Base-by-base conservation (phyloP, 2,113 vertebrate genomes). In the Vombatus ursinus region DNA sequence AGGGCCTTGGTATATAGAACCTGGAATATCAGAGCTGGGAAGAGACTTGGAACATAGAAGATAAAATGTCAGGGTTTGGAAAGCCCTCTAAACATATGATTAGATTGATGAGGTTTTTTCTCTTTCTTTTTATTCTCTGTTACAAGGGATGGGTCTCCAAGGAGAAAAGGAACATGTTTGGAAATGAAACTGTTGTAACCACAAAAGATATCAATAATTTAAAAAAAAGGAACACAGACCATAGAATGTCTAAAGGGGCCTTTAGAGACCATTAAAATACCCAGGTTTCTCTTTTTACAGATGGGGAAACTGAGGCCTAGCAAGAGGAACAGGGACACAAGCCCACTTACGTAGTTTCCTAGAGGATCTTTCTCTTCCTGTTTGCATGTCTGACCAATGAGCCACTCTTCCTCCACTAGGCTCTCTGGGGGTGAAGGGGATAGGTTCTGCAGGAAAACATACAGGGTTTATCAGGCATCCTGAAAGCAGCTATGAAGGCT, bases 381-480 rank as follows among this genome's bases (percentile, higher is more conserved):
- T 91, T 96, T 97, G 24, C 94, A 95, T 0, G 0, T 90, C 57
- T 92, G 51, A 0, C 95, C 93, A 1, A 96, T 96, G 0, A 96
- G 95, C 0, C 0, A 28, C 53, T 3, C 97, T 52, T 98, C 98
- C 0, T 96, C 98, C 91, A 51, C 98, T 31, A 92, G 95, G 91
- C 98, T 98, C 95, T 98, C 98, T 0, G 98, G 95, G 23, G 98
- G 98, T 0, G 98, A 99, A 0, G 97, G 96, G 0, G 98, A 99
- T 0, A 50, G 0, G 0, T 98, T 98, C 99, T 99, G 97, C 9
- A 11, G 91, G 52, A 23, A 91, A 31, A 52, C 26, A 1, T 50
- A 9, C 25, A 16, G 50, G 48, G 48, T 25, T 49, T 48, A 31
- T 48, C 89, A 50, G 28, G 89, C 24, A 28, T 90, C 49, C 23